Evolutionary conservation across 1,140 invertebrate species (phyloP), one percentile per base, ranked within the genome.

Genomic region (Riptortus pedestris): DNA sequence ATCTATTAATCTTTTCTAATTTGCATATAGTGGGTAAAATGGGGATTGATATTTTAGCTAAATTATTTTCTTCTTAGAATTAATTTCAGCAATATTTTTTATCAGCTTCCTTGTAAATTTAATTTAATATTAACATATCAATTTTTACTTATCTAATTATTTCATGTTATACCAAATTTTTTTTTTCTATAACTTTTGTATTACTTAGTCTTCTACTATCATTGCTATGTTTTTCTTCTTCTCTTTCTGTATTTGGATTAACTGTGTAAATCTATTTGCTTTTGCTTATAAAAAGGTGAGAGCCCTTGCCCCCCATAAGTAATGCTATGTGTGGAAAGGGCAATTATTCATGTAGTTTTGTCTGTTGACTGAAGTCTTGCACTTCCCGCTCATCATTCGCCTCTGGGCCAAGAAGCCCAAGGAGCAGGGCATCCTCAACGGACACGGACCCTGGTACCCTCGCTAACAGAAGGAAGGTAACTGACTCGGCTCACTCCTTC

Each of bases 391-490:
- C 73, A 2, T 72, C 69, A 22, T 74, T 71, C 26, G 74, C 73
- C 28, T 75, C 70, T 14, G 51, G 51, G 18, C 51, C 68, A 55
- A 64, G 66, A 33, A 73, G 65, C 67, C 72, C 73, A 0, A 66
- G 75, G 11, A 74, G 73, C 62, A 63, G 75, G 52, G 75, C 75
- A 18, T 76, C 74, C 2, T 74, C 73, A 16, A 76, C 75, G 2
- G 75, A 77, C 67, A 75, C 74, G 1, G 75, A 75, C 58, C 74
- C 75, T 2, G 70, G 72, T 65, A 72, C 74, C 1, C 69, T 75
- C 4, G 65, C 71, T n/a, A 73, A 74, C 69, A 67, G 75, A 7
- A 71, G 74, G 67, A 74, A 75, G 67, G 74, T 75, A 66, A 65
- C 43, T 45, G n/a, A 60, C 12, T 7, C 20, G 28, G 11, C 20